These are phyloP conservation scores for Gnathonemus echidnorhynchus DNA, from an alignment of 2,113 vertebrate species.

Conservation along the genomic window DNA sequence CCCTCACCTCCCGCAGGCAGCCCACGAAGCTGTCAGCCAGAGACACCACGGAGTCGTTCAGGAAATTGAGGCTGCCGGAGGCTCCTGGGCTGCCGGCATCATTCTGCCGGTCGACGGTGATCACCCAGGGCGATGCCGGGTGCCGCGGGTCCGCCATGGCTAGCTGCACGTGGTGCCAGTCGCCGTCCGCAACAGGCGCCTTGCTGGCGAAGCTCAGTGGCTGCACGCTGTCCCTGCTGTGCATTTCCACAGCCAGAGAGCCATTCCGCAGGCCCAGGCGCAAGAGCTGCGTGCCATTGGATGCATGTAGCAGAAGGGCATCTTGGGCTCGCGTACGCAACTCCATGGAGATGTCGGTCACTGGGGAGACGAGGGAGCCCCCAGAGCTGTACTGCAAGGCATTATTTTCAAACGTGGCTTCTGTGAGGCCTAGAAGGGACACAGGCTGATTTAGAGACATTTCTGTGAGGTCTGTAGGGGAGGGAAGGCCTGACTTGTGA, in stretches of 20 bases:
- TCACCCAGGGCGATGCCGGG: slow-evolving; percentile 60
- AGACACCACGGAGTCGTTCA: slow-evolving; percentile 50
- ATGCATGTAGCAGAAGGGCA: slow-evolving; percentile 65
- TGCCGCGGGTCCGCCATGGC: slow-evolving; percentile 55
- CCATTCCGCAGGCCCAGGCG: slow-evolving; percentile 69
- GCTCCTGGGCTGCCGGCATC: slow-evolving; percentile 55
- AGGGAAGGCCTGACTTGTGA: not conserved
- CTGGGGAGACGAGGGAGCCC: slow-evolving; percentile 44
- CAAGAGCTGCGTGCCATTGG: slow-evolving; percentile 55
- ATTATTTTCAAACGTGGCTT: slow-evolving; percentile 70
- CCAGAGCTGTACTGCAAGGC: slow-evolving; percentile 62
- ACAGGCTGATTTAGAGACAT: not conserved
- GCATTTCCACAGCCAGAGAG: slow-evolving; percentile 61
- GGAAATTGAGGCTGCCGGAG: slow-evolving; percentile 63
- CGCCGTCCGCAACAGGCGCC: slow-evolving; percentile 61
- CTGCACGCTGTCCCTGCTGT: slow-evolving; percentile 58
- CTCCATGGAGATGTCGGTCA: slow-evolving; percentile 66
- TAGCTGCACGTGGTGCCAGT: slow-evolving; percentile 72
- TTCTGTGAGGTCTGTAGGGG: not conserved
- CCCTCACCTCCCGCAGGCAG: slow-evolving; percentile 70
- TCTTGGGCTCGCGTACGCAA: slow-evolving; percentile 76
- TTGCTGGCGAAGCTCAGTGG: slow-evolving; percentile 52
- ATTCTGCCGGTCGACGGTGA: slow-evolving; percentile 61
- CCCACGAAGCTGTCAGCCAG: slow-evolving; percentile 76
- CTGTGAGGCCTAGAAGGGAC: slow-evolving; percentile 46